Percentiles rank a stretch among this genome's conserved stretches.
These are phyloP conservation scores for Tipula vernalis DNA, from an alignment of 2,888 invertebrate genomes.

Conservation along the genomic window DNA sequence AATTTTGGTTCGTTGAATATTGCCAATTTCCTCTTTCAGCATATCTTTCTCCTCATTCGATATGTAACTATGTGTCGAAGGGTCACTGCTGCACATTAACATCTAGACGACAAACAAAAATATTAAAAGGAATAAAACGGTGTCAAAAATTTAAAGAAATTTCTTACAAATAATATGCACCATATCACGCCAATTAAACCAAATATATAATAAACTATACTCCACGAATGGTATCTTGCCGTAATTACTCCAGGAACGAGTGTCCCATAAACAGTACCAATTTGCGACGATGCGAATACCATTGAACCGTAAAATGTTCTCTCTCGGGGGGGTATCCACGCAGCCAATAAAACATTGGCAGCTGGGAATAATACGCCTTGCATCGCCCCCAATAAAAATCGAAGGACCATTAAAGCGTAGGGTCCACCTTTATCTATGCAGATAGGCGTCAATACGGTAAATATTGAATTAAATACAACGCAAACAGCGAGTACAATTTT, in stretches of 20 bases:
- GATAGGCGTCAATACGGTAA: neutral
- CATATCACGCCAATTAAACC: neutral
- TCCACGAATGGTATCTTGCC: neutral
- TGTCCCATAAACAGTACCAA: neutral
- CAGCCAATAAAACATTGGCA: neutral
- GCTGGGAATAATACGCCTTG: neutral
- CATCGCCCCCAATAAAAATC: neutral
- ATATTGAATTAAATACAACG: neutral
- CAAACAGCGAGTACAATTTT: neutral
- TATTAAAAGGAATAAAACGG: no score
- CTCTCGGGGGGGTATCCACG: neutral
- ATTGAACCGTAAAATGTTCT: neutral
- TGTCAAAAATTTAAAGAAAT: no score
- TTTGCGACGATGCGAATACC: neutral
- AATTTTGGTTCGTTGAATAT: neutral
- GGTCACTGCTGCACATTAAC: neutral
- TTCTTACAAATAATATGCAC: neutral
- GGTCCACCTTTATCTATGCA: neutral
- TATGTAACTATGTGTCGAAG: neutral
- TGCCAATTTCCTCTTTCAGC: neutral
- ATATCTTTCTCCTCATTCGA: neutral
- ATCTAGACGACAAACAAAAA: no score
- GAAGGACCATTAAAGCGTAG: neutral
- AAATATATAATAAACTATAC: neutral
- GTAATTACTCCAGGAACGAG: neutral